Percentiles rank a stretch among this genome's conserved stretches.
These are phyloP conservation scores for Aphyosemion australe DNA, from an alignment of 2,113 vertebrate genomes.

Conservation along the genomic window DNA sequence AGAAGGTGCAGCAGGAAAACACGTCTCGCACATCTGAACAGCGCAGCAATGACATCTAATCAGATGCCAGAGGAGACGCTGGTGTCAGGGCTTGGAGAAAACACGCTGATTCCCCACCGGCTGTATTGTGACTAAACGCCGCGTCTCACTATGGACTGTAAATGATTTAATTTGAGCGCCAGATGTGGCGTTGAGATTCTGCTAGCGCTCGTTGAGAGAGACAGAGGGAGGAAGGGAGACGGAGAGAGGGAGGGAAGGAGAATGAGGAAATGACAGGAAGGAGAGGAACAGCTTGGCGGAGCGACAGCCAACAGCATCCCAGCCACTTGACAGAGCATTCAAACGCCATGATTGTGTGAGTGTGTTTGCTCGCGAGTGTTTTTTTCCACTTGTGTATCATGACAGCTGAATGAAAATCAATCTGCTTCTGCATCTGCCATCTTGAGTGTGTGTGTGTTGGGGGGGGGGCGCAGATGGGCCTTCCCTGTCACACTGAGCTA, in stretches of 20 bases:
- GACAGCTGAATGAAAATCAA: conserved; percentile 78
- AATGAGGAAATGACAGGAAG: conserved; percentile 76
- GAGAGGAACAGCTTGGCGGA: conserved; percentile 70
- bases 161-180: conserved; percentile 80
- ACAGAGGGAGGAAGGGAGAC: conserved; percentile 41
- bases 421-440: conserved; percentile 77
- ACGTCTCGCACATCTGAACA: conserved; percentile 52
- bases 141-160: conserved; percentile 72
- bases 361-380: conserved; percentile 33
- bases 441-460: conserved; percentile 57
- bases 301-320: conserved; percentile 68
- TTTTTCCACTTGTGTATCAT: conserved; percentile 67
- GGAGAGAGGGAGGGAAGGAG: conserved; percentile 49
- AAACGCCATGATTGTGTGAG: conserved; percentile 60
- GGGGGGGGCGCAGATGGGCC: conserved; percentile 72
- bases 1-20: conserved; percentile 46
- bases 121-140: conserved; percentile 71
- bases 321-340: conserved; percentile 71
- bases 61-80: conserved; percentile 59
- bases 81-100: conserved; percentile 66
- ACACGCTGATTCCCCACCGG: conserved; percentile 75
- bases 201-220: conserved; percentile 46
- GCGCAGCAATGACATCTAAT: conserved; percentile 58
- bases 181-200: conserved; percentile 75
- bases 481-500: conserved; percentile 63